Percentiles rank a stretch among this genome's conserved stretches.
Evolutionary conservation across 1,140 invertebrate genomes (phyloP).

Genomic region (Whitmania pigra): DNA sequence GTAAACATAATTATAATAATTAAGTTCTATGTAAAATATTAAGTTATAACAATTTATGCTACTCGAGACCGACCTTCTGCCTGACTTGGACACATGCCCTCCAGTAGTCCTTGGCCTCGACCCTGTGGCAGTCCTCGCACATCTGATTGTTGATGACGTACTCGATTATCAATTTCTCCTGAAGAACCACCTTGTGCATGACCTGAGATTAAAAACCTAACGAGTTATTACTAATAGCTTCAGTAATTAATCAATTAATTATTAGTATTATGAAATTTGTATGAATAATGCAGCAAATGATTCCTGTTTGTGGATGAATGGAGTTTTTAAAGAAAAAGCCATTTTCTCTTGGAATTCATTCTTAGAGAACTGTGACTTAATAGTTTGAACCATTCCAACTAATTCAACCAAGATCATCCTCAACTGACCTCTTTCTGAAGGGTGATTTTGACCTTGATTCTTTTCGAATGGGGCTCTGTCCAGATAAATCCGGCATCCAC

Average conservation of each 20-base stretch:
- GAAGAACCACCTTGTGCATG: neutral
- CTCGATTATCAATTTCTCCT: slow-evolving; percentile 84
- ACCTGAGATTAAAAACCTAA: neutral
- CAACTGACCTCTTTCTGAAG: slow-evolving; percentile 76
- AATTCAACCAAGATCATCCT: neutral
- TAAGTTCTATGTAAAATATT: no score
- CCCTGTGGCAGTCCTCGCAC: slow-evolving; percentile 91
- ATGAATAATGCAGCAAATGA: no score
- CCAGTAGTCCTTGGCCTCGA: slow-evolving; percentile 97
- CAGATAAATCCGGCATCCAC: slow-evolving; percentile 93
- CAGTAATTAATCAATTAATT: no score
- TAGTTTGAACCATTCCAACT: neutral
- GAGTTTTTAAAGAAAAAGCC: no score
- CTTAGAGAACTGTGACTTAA: neutral
- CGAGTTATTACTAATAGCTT: no score
- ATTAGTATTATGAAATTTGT: no score
- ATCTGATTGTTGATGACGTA: slow-evolving; percentile 80
- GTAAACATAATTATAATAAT: no score
- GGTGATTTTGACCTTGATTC: slow-evolving; percentile 89
- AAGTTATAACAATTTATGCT: no score
- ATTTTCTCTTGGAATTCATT: no score
- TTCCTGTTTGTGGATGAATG: neutral
- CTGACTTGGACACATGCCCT: slow-evolving; percentile 62
- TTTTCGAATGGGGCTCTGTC: slow-evolving; percentile 97
- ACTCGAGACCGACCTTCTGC: slow-evolving; percentile 42